These are phyloP conservation scores for Pogonocichla stellata DNA, from an alignment of 2,113 vertebrate genomes.

Conservation along the genomic window DNA sequence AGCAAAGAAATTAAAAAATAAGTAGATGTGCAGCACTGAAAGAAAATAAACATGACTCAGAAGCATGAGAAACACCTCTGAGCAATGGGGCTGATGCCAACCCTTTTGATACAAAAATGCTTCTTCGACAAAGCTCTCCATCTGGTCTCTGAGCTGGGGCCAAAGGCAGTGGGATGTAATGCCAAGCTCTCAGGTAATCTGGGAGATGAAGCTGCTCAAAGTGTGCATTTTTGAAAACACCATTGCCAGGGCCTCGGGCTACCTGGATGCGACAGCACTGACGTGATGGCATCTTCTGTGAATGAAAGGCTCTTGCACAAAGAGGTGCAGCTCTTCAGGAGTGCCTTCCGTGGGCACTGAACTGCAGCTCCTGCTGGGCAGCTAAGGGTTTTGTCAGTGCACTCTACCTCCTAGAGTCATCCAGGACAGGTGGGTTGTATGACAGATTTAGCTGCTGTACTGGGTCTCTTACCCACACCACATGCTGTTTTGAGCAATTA, in stretches of 20 bases:
- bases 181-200: slow-evolving; percentile 14
- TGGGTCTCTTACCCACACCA: background rate
- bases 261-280: background rate
- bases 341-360: background rate
- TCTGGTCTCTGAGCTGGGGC: slow-evolving; percentile 41
- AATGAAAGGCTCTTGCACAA: background rate
- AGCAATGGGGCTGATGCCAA: slow-evolving; percentile 44
- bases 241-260: background rate
- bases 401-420: background rate
- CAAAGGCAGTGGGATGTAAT: background rate
- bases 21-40: background rate
- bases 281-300: background rate
- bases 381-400: background rate
- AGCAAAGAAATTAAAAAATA: slow-evolving; percentile 25
- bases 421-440: background rate
- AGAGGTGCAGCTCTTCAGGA: background rate
- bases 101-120: slow-evolving; percentile 38
- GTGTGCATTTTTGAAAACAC: background rate
- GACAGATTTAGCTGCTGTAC: background rate
- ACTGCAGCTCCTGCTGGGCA: background rate
- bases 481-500: background rate
- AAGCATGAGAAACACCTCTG: slow-evolving; percentile 60
- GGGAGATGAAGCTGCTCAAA: background rate
- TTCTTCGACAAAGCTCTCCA: slow-evolving; percentile 48
- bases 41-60: slow-evolving; percentile 50